These are phyloP conservation scores for Cassiopea xamachana DNA, from an alignment of 30 jellyfish, hydroid and myxozoan species.

Conservation along the genomic window DNA sequence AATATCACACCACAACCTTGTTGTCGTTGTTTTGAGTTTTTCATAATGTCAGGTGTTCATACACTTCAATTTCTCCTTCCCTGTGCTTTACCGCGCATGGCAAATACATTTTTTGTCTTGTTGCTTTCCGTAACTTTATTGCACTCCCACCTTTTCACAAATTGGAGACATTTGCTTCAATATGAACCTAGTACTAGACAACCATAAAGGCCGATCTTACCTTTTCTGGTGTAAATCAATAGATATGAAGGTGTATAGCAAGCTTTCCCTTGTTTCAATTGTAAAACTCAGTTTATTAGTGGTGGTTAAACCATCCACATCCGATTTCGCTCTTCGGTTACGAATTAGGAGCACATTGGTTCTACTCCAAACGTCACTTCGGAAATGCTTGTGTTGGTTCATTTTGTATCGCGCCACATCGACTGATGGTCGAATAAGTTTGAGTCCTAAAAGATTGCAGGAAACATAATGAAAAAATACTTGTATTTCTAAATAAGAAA, in stretches of 20 bases:
- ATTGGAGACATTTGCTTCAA: too few species aligned
- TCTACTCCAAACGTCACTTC: constrained; percentile 65
- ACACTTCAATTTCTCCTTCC: too few species aligned
- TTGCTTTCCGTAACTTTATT: too few species aligned
- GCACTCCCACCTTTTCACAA: too few species aligned
- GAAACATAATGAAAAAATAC: not conserved
- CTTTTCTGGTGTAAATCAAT: not conserved
- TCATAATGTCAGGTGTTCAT: too few species aligned
- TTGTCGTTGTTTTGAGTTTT: too few species aligned
- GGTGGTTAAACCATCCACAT: constrained; percentile 1
- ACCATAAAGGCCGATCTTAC: too few species aligned
- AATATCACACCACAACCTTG: too few species aligned
- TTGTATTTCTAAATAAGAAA: not conserved
- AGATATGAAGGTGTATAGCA: constrained; percentile 6
- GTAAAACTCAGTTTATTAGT: not conserved
- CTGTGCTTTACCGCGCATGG: too few species aligned
- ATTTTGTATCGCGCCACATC: constrained; percentile 78
- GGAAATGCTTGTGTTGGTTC: constrained; percentile 68
- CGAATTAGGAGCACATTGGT: constrained; percentile 32
- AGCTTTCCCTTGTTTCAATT: not conserved
- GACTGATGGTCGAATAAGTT: constrained; percentile 73
- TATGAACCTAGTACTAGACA: too few species aligned
- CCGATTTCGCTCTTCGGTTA: constrained; percentile 1
- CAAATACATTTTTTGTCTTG: too few species aligned
- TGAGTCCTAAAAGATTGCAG: constrained; percentile 22